These are phyloP conservation scores for Ferdinandea cuprea DNA, from an alignment of 2,888 invertebrate species.

Conservation along the genomic window DNA sequence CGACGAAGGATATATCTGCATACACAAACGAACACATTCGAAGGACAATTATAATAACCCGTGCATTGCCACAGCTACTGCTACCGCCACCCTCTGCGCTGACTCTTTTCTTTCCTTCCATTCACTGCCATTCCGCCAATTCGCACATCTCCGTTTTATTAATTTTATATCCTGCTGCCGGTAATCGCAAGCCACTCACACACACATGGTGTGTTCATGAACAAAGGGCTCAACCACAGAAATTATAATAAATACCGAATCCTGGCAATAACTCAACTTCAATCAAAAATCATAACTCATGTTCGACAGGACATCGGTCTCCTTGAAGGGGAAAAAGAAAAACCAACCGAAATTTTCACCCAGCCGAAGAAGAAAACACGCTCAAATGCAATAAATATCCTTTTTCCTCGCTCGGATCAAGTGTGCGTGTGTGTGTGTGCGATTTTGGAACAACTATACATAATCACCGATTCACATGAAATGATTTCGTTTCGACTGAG, in stretches of 20 bases:
- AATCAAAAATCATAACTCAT: slow-evolving; percentile 83
- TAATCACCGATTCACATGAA: slow-evolving; percentile 83
- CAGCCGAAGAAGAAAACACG: slow-evolving; percentile 52
- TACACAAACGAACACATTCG: slow-evolving; percentile 10
- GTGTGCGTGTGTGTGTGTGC: slow-evolving; percentile 25
- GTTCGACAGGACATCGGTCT: slow-evolving; percentile 72
- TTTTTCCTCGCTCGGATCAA: neutral
- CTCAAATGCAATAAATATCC: slow-evolving; percentile 68
- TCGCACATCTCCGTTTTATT: slow-evolving; percentile 49
- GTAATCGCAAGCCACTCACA: slow-evolving; percentile 15
- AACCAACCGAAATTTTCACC: slow-evolving; percentile 27
- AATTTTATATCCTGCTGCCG: slow-evolving; percentile 51
- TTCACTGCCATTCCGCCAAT: neutral
- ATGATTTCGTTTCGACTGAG: slow-evolving; percentile 77
- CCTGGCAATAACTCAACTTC: slow-evolving; percentile 82
- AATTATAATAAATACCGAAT: slow-evolving; percentile 56
- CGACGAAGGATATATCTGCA: slow-evolving; percentile 63
- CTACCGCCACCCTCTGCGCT: neutral
- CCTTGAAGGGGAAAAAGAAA: slow-evolving; percentile 45
- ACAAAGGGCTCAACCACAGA: slow-evolving; percentile 49
- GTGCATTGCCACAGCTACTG: slow-evolving; percentile 17
- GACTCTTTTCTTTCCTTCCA: neutral
- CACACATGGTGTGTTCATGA: slow-evolving; percentile 7
- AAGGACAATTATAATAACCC: slow-evolving; percentile 48
- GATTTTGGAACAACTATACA: slow-evolving; percentile 65